Conservation (phyloP, 2,888 invertebrate species). For the Subacronicta megacephala region DNA sequence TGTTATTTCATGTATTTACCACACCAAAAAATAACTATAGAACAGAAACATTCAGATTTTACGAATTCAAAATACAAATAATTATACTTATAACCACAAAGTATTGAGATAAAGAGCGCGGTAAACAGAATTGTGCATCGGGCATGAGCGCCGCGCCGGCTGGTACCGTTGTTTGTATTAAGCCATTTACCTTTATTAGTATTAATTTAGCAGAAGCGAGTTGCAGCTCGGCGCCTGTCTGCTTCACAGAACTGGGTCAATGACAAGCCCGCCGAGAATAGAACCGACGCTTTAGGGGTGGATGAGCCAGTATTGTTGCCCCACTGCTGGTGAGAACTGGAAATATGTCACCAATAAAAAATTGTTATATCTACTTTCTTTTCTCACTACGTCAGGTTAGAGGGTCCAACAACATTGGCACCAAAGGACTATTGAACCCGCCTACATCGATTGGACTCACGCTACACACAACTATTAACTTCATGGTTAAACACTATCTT, state of each 20-base stretch:
- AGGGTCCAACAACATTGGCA: slow-evolving; percentile 4
- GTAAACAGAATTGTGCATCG: slow-evolving; percentile 53
- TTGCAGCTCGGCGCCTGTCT: slow-evolving; percentile 72
- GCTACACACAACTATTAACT: slow-evolving; percentile 10
- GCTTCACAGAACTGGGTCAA: slow-evolving; percentile 83
- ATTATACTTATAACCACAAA: slow-evolving; percentile 27
- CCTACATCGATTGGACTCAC: slow-evolving; percentile 18
- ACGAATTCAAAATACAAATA: slow-evolving; percentile 25
- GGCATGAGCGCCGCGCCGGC: slow-evolving; percentile 60
- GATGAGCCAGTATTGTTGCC: slow-evolving; percentile 79
- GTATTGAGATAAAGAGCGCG: slow-evolving; percentile 57
- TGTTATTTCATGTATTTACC: no score
- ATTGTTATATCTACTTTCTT: slow-evolving; percentile 13
- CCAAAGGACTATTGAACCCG: background rate
- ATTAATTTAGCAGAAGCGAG: slow-evolving; percentile 77
- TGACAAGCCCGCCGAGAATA: slow-evolving; percentile 85
- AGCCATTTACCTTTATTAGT: slow-evolving; percentile 80
- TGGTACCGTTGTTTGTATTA: slow-evolving; percentile 72
- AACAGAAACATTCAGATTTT: background rate
- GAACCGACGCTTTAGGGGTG: slow-evolving; percentile 81
- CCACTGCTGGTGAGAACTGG: slow-evolving; percentile 57
- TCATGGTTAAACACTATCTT: slow-evolving; percentile 25
- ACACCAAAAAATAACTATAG: no score
- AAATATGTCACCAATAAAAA: slow-evolving; percentile 34
- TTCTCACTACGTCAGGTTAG: slow-evolving; percentile 14